Evolutionary conservation across 2,888 invertebrate genomes (phyloP).

Genomic region (Tigriopus californicus): DNA sequence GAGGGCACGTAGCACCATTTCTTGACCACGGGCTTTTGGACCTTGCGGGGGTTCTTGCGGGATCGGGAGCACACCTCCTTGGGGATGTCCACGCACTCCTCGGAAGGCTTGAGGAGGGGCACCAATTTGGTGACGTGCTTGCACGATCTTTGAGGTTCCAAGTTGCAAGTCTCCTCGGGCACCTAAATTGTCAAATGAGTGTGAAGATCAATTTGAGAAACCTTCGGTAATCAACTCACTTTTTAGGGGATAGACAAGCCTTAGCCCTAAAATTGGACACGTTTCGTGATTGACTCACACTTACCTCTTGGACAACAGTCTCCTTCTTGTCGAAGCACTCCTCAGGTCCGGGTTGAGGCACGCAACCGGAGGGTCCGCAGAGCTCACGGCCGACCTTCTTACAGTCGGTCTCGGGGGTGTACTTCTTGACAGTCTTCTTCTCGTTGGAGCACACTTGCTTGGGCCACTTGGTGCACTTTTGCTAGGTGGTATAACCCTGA

Average conservation of each 20-base stretch:
- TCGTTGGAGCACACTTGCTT: neutral
- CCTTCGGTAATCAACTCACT: too few relatives aligned
- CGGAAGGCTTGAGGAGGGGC: conserved; percentile 8
- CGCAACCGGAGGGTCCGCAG: conserved; percentile 7
- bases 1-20: conserved; percentile 13
- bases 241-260: too few relatives aligned
- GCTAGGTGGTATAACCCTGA: conserved; percentile 2
- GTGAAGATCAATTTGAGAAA: too few relatives aligned
- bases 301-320: conserved; percentile 11
- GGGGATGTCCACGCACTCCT: conserved; percentile 14
- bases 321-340: conserved; percentile 9
- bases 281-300: neutral
- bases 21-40: conserved; percentile 13
- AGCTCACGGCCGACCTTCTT: conserved; percentile 6
- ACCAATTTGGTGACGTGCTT: conserved; percentile 7
- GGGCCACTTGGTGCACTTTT: conserved; percentile 14
- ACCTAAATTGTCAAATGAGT: too few relatives aligned
- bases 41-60: conserved; percentile 9
- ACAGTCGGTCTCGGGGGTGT: conserved; percentile 7
- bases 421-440: conserved; percentile 13
- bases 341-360: neutral
- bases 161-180: conserved; percentile 7
- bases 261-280: too few relatives aligned
- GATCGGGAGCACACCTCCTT: conserved; percentile 13
- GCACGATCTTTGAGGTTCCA: conserved; percentile 10